Percentiles rank a stretch among this genome's conserved stretches.
These are phyloP conservation scores for Theristus sp. DNA, from an alignment of 2,888 invertebrate genomes.

Conservation along the genomic window DNA sequence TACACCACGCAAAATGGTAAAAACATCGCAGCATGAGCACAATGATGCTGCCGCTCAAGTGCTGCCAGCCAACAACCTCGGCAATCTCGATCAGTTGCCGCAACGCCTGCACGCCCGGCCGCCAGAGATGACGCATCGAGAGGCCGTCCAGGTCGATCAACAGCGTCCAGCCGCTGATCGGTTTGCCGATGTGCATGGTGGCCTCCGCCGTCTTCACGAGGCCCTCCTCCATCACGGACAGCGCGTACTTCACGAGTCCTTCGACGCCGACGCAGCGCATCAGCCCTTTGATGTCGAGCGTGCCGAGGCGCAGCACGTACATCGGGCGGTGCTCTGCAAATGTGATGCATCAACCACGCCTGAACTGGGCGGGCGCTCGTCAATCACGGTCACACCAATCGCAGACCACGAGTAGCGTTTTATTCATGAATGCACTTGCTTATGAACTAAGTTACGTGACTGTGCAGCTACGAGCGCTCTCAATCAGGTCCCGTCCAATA, in stretches of 20 bases:
- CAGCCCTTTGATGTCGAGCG: constrained; percentile 89
- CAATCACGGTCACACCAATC: no score
- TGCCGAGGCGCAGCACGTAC: constrained; percentile 67
- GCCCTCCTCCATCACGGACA: constrained; percentile 31
- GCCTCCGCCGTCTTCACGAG: constrained; percentile 66
- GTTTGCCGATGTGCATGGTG: constrained; percentile 55
- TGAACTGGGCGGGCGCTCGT: no score
- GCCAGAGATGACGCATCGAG: constrained; percentile 84
- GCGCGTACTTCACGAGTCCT: constrained; percentile 59
- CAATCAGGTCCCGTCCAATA: no score
- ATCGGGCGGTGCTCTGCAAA: constrained; percentile 60
- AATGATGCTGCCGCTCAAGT: no score
- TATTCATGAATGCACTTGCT: no score
- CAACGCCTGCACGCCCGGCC: constrained; percentile 58
- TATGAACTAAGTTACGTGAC: no score
- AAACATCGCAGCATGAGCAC: no score
- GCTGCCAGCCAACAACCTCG: constrained; percentile 20
- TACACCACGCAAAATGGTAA: no score
- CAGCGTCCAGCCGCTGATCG: constrained; percentile 70
- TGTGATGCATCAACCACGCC: no score
- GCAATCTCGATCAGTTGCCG: constrained; percentile 57
- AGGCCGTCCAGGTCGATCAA: constrained; percentile 78
- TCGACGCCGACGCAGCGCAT: constrained; percentile 77
- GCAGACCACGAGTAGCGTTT: no score
- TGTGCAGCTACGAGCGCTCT: no score